Conservation (phyloP, 35 echinoderm and acorn worm species). For the Stichopus chloronotus region DNA sequence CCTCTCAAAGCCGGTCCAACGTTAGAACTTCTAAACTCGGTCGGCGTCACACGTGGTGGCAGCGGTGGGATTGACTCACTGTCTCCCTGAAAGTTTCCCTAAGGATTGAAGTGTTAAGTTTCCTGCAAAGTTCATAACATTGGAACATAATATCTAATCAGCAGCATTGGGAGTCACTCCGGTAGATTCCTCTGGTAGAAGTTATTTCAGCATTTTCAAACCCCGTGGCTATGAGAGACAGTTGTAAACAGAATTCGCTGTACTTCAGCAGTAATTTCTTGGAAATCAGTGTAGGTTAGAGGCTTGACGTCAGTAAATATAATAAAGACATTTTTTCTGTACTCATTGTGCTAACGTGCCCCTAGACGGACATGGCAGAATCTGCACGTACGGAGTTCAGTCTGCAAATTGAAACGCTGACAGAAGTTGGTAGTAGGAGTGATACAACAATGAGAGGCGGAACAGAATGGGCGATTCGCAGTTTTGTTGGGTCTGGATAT, state of each 20-base stretch:
- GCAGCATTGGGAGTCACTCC: background rate
- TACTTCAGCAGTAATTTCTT: no score
- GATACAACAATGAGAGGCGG: background rate
- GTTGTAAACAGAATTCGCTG: background rate
- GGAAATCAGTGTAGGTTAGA: no score
- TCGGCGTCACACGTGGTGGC: background rate
- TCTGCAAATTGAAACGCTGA: no score
- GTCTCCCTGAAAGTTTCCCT: background rate
- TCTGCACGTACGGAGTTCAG: no score
- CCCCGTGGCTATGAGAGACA: background rate
- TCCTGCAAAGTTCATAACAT: background rate
- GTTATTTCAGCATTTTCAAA: background rate
- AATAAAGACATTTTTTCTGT: no score
- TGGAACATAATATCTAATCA: background rate
- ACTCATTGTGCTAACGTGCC: no score
- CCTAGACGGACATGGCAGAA: no score
- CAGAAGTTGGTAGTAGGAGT: no score
- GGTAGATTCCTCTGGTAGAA: no score
- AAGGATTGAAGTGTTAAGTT: background rate
- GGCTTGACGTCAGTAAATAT: no score
- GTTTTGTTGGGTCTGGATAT: background rate
- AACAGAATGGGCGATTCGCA: background rate
- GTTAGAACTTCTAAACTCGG: no score
- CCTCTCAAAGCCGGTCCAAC: no score
- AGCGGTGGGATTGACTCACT: background rate